Evolutionary conservation across 1,140 invertebrate genomes (phyloP).

Genomic region (Lordiphosa clarofinis): DNA sequence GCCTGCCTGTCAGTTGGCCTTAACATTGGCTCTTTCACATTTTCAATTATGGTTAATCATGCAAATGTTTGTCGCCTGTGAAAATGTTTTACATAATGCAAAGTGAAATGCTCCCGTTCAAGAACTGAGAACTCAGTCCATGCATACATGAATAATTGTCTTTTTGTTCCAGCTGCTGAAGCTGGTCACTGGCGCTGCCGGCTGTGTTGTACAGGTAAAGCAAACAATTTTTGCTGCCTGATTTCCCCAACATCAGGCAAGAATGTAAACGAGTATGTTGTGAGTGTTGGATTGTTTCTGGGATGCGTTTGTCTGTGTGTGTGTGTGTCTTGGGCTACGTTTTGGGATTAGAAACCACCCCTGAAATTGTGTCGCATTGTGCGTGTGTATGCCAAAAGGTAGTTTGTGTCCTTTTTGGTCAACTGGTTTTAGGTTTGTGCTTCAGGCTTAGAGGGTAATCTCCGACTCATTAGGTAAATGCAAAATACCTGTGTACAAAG

Average conservation of each 20-base stretch:
- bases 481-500: constrained; percentile 51
- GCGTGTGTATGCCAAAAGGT: constrained; percentile 34
- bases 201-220: constrained; percentile 48
- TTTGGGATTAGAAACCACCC: constrained; percentile 74
- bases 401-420: constrained; percentile 20
- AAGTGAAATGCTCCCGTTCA: constrained; percentile 65
- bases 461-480: constrained; percentile 40
- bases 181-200: background rate
- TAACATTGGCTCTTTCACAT: constrained; percentile 46
- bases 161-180: constrained; percentile 33
- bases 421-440: constrained; percentile 12
- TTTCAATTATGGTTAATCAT: constrained; percentile 77
- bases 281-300: constrained; percentile 23
- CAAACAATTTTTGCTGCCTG: constrained; percentile 73
- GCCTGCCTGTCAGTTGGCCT: constrained; percentile 28
- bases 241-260: constrained; percentile 48
- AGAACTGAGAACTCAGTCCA: constrained; percentile 35
- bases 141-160: constrained; percentile 75
- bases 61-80: constrained; percentile 74
- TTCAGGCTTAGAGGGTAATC: constrained; percentile 11
- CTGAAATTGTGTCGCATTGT: constrained; percentile 69
- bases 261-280: constrained; percentile 33
- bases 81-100: constrained; percentile 76
- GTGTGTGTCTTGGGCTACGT: constrained; percentile 36
- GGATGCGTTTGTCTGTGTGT: constrained; percentile 3